phyloP scores from a whole-genome alignment of 2,113 vertebrate species.

The Sceloporus tristichus region DNA sequence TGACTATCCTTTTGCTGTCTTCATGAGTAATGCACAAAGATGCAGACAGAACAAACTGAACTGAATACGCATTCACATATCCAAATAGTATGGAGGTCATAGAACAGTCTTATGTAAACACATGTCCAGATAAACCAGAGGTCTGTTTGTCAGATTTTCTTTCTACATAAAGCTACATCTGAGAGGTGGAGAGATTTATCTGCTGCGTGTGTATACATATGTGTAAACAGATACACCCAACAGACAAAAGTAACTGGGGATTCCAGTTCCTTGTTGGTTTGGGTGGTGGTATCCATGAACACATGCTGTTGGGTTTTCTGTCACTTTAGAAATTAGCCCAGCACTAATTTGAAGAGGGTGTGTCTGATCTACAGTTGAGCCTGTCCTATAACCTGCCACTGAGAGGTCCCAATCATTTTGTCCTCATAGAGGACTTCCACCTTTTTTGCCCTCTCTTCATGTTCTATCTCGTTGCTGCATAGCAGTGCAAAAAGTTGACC shows the following conservation, averaged over 20 bases:
- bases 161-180: background rate
- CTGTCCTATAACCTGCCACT: background rate
- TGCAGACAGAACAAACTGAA: background rate
- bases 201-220: too few species aligned
- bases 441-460: too few species aligned
- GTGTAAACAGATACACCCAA: background rate
- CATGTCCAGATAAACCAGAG: background rate
- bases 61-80: background rate
- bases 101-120: background rate
- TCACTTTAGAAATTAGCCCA: background rate
- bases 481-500: background rate
- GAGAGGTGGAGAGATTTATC: background rate
- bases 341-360: too few species aligned
- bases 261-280: background rate
- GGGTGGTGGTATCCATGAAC: background rate
- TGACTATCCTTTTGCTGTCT: constrained; percentile 17
- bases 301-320: background rate
- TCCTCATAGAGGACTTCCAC: background rate
- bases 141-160: background rate
- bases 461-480: background rate
- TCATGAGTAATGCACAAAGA: background rate
- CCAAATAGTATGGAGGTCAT: background rate
- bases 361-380: background rate
- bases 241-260: background rate
- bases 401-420: background rate